Base-by-base conservation (phyloP, 2,797 vertebrate species). In the Uromys caudimaculatus region DNA sequence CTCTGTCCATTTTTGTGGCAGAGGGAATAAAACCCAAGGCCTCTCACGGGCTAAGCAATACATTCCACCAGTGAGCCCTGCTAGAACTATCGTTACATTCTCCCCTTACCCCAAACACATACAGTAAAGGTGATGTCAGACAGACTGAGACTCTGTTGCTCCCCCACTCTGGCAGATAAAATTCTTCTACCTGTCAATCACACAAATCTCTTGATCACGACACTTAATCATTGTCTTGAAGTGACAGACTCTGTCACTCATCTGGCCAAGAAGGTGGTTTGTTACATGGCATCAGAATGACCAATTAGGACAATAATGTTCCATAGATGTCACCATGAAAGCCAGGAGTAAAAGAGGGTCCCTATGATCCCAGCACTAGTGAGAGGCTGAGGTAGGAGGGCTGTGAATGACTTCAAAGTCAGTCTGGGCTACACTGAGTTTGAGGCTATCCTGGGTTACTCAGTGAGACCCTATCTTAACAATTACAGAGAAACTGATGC, bases 31-130 rank as follows among this genome's bases (percentile, higher is more conserved):
- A 77, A 76, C 19, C 41, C 73, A 77, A 47, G 56, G 41, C 13
- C 69, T 77, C 21, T 62, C 41, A 17, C 3, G 6, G 10, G 29
- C 29, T 9, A 89, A 73, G 38, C 71, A 23, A 3, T 12, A 75
- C 27, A 54, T 50, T 19, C 23, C 13, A 86, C 32, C 32, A 52
- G 50, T 0, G 11, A 44, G 44, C 21, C 23, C 44, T 38, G 44
- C 44, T 54, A 94, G 8, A 86, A 23, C 50, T 62, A 44, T 14
- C n/a, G 4, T 29, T 79, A 84, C 41, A 92, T 77, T 85, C 32
- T 94, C 67, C 84, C 44, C 94, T 91, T 75, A 75, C 60, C 44
- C 91, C 73, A 73, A 95, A 84, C 56, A 84, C 91, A 86, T 6
- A 88, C 52, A 12, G 41, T 47, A 85, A 86, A 93, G 38, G 29